Conservation (phyloP, 2,888 invertebrate genomes). For the Athalia cordata region DNA sequence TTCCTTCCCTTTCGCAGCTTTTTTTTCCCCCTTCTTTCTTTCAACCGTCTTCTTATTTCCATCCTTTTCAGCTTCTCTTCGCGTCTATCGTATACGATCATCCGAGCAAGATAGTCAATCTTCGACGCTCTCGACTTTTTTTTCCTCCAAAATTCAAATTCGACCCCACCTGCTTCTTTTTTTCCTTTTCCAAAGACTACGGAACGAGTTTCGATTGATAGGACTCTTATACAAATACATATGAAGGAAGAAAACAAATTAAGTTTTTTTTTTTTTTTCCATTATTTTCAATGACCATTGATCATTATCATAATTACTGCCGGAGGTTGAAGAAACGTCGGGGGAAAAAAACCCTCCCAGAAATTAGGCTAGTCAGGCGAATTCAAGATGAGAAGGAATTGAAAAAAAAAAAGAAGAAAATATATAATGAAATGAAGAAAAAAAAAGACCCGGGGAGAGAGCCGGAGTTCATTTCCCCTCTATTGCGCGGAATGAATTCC, state of each 20-base stretch:
- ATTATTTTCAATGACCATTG: too few species aligned
- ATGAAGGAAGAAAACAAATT: too few species aligned
- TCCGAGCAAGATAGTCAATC: too few species aligned
- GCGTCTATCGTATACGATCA: background rate
- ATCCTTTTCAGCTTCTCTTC: background rate
- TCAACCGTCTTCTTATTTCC: background rate
- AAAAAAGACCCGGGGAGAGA: conserved; percentile 28
- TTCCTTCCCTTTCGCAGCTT: background rate
- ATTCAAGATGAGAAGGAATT: background rate
- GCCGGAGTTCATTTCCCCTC: conserved; percentile 55
- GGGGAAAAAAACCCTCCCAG: too few species aligned
- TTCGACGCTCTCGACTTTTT: too few species aligned
- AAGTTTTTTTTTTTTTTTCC: too few species aligned
- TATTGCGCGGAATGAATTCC: conserved; percentile 56
- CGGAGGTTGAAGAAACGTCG: background rate
- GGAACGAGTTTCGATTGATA: too few species aligned
- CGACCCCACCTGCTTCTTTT: too few species aligned
- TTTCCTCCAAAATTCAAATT: too few species aligned
- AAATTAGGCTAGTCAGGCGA: background rate
- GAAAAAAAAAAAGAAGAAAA: conserved; percentile 8
- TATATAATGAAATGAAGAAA: conserved; percentile 34
- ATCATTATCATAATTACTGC: background rate
- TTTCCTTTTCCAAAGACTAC: too few species aligned
- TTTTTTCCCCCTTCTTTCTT: conserved; percentile 14
- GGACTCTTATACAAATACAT: too few species aligned